A percentile compares a stretch with the other conserved stretches of the same genome.
phyloP scores from a whole-genome alignment of 2,888 invertebrate species.

The Julus scanicus region DNA sequence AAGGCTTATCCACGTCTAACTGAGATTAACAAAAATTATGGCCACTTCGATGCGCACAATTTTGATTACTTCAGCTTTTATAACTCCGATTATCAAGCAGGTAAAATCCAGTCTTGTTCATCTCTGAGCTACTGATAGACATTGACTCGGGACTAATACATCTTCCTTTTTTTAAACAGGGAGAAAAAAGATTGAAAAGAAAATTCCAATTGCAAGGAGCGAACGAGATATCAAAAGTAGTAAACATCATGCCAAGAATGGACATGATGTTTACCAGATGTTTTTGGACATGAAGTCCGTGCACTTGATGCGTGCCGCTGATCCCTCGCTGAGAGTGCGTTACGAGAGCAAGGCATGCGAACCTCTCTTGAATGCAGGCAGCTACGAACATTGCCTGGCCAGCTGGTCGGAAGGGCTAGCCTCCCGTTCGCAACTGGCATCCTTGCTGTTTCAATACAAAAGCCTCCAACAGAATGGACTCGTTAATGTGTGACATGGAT shows the following conservation, averaged over 20 bases:
- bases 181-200: constrained; percentile 71
- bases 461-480: too few relatives aligned
- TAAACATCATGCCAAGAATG: constrained; percentile 55
- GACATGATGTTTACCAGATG: constrained; percentile 73
- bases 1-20: constrained; percentile 66
- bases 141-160: too few relatives aligned
- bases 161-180: constrained; percentile 67
- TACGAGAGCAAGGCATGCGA: constrained; percentile 65
- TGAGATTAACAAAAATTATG: constrained; percentile 79
- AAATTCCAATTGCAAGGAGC: constrained; percentile 73
- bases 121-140: too few relatives aligned
- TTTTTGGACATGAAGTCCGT: constrained; percentile 75
- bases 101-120: constrained; percentile 24
- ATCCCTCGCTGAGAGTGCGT: constrained; percentile 77
- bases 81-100: constrained; percentile 77
- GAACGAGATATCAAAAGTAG: constrained; percentile 74
- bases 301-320: constrained; percentile 82
- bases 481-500: too few relatives aligned
- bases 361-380: constrained; percentile 51
- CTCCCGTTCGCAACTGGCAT: constrained; percentile 57
- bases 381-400: constrained; percentile 49
- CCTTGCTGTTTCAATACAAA: constrained; percentile 51
- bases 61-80: constrained; percentile 83
- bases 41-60: constrained; percentile 81
- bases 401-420: constrained; percentile 54